Evolutionary conservation across 92 coral and sea anemone species (phyloP).

Genomic region (Porites rus): DNA sequence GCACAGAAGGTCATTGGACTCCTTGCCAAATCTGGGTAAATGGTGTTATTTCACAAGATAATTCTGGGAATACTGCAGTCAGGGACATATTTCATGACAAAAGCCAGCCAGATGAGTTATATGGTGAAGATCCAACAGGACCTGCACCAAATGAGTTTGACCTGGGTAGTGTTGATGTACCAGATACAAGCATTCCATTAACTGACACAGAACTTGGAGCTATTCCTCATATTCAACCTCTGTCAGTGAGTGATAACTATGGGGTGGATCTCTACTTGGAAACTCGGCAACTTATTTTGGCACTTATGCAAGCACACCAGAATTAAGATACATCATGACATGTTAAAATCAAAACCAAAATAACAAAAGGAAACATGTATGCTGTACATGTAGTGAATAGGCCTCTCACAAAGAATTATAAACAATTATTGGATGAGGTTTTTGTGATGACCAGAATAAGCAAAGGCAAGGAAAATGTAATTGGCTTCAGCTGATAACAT

Average conservation of each 20-base stretch:
- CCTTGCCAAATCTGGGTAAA: slow-evolving; percentile 25
- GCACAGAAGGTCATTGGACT: slow-evolving; percentile 16
- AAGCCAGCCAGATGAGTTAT: background rate
- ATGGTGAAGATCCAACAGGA: slow-evolving; percentile 20
- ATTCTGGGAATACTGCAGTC: slow-evolving; percentile 17
- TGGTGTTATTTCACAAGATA: slow-evolving; percentile 23
- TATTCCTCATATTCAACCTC: slow-evolving; percentile 30
- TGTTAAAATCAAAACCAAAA: too few relatives aligned
- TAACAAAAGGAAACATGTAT: too few relatives aligned
- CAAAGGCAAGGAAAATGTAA: too few relatives aligned
- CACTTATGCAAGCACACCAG: slow-evolving; percentile 13
- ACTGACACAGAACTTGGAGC: slow-evolving; percentile 33
- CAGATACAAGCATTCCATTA: slow-evolving; percentile 33
- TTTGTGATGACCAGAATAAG: too few relatives aligned
- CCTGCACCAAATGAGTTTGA: slow-evolving; percentile 48
- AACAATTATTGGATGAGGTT: too few relatives aligned
- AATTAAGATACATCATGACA: slow-evolving; percentile 5
- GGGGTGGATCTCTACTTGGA: slow-evolving; percentile 41
- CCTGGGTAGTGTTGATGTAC: slow-evolving; percentile 42
- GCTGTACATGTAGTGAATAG: too few relatives aligned
- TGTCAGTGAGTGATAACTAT: slow-evolving; percentile 39
- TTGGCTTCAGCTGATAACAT: too few relatives aligned
- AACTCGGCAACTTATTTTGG: slow-evolving; percentile 3
- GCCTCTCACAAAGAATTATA: too few relatives aligned
- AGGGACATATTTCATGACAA: background rate